A percentile compares a stretch with the other conserved stretches of the same genome.
These are phyloP conservation scores for Epizoanthus rinbou DNA, from an alignment of 92 coral and sea anemone species.

Conservation along the genomic window DNA sequence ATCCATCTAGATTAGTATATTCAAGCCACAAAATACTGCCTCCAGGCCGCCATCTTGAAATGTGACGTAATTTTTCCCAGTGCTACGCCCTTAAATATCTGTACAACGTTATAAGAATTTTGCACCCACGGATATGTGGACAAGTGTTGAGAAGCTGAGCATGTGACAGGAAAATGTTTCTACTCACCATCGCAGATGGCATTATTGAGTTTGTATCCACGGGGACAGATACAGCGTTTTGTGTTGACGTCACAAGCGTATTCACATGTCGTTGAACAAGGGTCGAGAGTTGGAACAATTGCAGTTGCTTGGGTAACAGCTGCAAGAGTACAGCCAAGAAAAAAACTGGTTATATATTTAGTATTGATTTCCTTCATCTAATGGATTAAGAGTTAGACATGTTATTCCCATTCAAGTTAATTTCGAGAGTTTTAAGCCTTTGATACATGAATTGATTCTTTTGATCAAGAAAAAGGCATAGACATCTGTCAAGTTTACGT, in stretches of 20 bases:
- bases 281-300: slow-evolving; percentile 40
- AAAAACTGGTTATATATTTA: not conserved
- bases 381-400: no score
- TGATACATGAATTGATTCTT: no score
- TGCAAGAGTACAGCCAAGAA: slow-evolving; percentile 4
- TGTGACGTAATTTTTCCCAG: no score
- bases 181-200: slow-evolving; percentile 60
- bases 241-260: slow-evolving; percentile 67
- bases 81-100: no score
- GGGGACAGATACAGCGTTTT: slow-evolving; percentile 60
- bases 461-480: no score
- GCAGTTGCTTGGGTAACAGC: slow-evolving; percentile 66
- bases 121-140: no score
- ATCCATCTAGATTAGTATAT: no score
- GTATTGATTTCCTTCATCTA: not conserved
- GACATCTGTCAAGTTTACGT: no score
- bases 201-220: slow-evolving; percentile 58
- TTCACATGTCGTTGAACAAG: slow-evolving; percentile 56
- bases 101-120: no score
- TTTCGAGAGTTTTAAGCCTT: not conserved
- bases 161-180: not conserved
- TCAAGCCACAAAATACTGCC: no score
- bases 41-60: no score
- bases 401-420: not conserved
- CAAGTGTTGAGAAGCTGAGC: not conserved